Evolutionary conservation across 2,113 vertebrate species (phyloP), one percentile per base, ranked within the genome.

Genomic region (Melanocharis versteri): DNA sequence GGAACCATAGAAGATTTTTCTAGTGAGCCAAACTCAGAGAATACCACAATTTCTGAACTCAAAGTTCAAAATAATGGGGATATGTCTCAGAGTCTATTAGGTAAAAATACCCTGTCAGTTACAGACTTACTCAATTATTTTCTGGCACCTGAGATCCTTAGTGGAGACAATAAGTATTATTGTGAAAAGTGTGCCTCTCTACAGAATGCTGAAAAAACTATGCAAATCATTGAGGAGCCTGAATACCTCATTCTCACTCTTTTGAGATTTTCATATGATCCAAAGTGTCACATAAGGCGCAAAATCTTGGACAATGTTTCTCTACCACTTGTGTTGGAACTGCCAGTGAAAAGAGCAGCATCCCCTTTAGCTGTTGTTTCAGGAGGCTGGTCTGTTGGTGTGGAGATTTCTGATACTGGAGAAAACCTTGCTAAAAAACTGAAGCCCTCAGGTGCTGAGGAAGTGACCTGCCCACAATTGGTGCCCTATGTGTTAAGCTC

Each of bases 211-310:
- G 99, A 99, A 98, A 99, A 98, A 98, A 99, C 98, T 97, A 98
- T 99, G 98, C 98, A 98, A 90, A 98, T 99, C 92, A 96, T 99
- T 14, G 98, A 99, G 35, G 99, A 99, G 33, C 99, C 99, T 1
- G 99, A 99, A 96, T 99, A 99, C 98, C 98, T 99, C 97, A 99
- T 99, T 97, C 98, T 99, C 82, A 99, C 99, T 47, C 98, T 99
- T 68, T 91, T 99, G 95, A 98, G 99, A 94, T 99, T 99, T 98
- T 99, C 99, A 0, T 99, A 99, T 24, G 99, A 99, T 89, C 99
- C 99, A 94, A 99, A 99, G 95, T 99, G 98, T 97, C 99, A 99
- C 9, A 97, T 99, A 73, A 98, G 99, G 44, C 98, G 99, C 87
- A 99, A 99, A 97, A 99, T 99, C 92, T 95, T 99, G 96, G 99